Base-by-base conservation (phyloP, 2,888 invertebrate genomes). In the Drosophila koepferae region DNA sequence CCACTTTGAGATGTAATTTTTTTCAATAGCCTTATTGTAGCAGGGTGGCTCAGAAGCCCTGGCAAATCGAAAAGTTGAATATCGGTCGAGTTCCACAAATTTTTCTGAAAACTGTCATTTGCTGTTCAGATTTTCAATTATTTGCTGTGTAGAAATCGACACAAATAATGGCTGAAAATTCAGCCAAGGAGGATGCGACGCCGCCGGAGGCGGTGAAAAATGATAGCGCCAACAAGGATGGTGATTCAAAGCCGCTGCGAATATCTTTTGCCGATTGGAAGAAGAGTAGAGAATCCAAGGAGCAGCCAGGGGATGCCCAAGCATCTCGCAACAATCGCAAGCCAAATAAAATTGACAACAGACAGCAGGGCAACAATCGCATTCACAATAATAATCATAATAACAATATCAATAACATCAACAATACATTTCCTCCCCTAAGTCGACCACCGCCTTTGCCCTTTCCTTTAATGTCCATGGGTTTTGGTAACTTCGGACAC, bases 241-340 rank as follows among this genome's bases (percentile, higher is more conserved):
- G 20, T 5, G 63, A 2, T 5, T n/a, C 64, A 0, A 75, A 74
- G 0, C 71, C 82, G 10, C 44, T 81, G 28, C 28, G 77, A 70
- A 81, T 90, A 74, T 82, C 91, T 0, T 90, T 89, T 59, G 82
- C 86, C 8, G 91, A 89, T 49, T 90, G 91, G 90, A 91, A 90
- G 48, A 84, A 79, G 55, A 73, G 77, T 53, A 90, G 86, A 44
- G 88, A 86, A 8, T 62, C 68, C 1, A 72, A 82, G 53, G 64
- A 65, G 3, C 63, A 61, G 41, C 56, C 31, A 8, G 66, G 9
- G 62, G 64, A 48, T 8, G 28, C 62, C n/a, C 43, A 49, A 31
- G 40, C 41, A 36, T 61, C 38, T 28, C 61, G 70, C 31, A 77
- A 67, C 41, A 70, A 23, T 34, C 65, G 70, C 14, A 68, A 56